Evolutionary conservation across 2,888 invertebrate genomes (phyloP), one percentile per base, ranked within the genome.

Genomic region (Tupiocoris notatus): DNA sequence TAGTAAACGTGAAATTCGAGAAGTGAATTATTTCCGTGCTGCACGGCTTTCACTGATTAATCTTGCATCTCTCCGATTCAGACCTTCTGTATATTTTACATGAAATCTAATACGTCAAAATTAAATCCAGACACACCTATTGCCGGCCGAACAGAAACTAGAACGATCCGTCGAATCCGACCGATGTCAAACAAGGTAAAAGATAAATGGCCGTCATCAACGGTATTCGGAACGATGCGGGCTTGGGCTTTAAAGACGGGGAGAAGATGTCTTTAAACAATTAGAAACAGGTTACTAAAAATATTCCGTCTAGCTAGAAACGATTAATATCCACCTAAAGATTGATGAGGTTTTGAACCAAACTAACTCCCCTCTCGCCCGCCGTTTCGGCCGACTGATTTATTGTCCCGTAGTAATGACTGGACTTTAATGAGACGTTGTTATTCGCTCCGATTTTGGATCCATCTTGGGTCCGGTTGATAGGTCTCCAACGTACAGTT

Each of bases 261-360:
- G 56, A 73, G 63, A 39, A 21, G 16, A 21, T 18, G 39, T 66
- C 61, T 75, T 75, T 75, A 75, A 75, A 75, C 75, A 75, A 75
- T 75, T 75, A 75, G 75, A 75, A 75, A 75, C 75, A 75, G 75
- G 75, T 75, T 75, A 75, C 75, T 75, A 75, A 75, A 75, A 75
- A 75, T 75, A 75, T 66, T 75, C 75, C 39, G 73, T 73, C 63
- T 58, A 63, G 73, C 62, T 73, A 24, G 62, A 62, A 70, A 73
- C 73, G 62, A 73, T 73, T 73, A 73, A 73, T 73, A 73, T 73
- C 73, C 73, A 23, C 39, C 12, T 62, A 62, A 62, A 73, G 73
- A 73, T 73, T 73, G 73, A 73, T 73, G 73, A 58, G 73, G 73
- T 54, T 73, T 39, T 16, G 73, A 62, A 63, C 54, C 67, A 54